These are phyloP conservation scores for Tautogolabrus adspersus DNA, from an alignment of 2,113 vertebrate species.

Conservation along the genomic window DNA sequence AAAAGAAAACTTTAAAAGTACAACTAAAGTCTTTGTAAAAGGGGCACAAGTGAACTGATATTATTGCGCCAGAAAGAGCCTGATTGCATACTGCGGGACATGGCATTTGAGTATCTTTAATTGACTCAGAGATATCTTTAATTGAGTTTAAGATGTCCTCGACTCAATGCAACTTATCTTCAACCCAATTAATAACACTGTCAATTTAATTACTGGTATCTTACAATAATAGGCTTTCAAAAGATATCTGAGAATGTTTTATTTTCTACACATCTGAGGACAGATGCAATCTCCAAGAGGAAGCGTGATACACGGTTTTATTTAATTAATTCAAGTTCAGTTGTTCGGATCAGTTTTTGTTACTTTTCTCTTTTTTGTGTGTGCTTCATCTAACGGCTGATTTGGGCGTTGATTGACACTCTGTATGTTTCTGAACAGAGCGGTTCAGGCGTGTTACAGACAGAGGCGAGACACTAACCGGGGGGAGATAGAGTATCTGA, in stretches of 20 bases:
- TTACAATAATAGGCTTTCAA: conserved; percentile 84
- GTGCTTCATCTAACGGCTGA: conserved; percentile 74
- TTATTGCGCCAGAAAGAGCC: conserved; percentile 75
- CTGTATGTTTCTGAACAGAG: conserved; percentile 64
- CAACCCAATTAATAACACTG: conserved; percentile 86
- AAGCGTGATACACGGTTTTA: conserved; percentile 72
- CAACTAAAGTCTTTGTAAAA: conserved; percentile 74
- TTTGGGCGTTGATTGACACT: conserved; percentile 76
- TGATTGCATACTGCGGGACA: conserved; percentile 79
- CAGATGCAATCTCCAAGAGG: conserved; percentile 81
- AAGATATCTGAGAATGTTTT: conserved; percentile 83
- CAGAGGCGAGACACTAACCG: conserved; percentile 69
- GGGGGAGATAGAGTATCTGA: conserved; percentile 77
- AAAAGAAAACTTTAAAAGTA: conserved; percentile 80
- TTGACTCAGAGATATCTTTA: conserved; percentile 87
- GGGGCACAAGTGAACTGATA: conserved; percentile 74
- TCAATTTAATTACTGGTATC: conserved; percentile 88
- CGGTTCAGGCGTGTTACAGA: conserved; percentile 76
- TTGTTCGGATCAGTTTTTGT: conserved; percentile 68
- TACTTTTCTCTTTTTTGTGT: conserved; percentile 64
- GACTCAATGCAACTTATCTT: conserved; percentile 86
- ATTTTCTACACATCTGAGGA: conserved; percentile 84
- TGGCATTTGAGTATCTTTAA: conserved; percentile 87
- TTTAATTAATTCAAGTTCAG: conserved; percentile 85
- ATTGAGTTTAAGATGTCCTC: conserved; percentile 87